Percentiles rank a stretch among this genome's conserved stretches.
phyloP scores from a whole-genome alignment of 2,888 invertebrate species.

The Elegia similella region DNA sequence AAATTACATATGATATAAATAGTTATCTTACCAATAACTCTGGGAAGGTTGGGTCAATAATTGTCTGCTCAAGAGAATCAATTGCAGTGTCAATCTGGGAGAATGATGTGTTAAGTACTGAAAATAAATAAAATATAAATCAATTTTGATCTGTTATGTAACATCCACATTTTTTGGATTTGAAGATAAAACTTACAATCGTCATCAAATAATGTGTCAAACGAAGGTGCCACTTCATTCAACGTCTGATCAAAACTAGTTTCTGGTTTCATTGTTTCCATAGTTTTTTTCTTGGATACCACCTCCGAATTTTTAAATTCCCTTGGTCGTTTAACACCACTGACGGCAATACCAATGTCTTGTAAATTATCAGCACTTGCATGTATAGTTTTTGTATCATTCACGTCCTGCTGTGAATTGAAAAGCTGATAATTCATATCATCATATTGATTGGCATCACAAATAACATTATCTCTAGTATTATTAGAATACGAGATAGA shows the following conservation, averaged over 20 bases:
- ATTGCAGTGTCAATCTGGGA: conserved; percentile 40
- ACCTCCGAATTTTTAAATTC: conserved; percentile 29
- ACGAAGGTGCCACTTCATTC: conserved; percentile 23
- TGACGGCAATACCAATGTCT: conserved; percentile 22
- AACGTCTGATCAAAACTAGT: background rate
- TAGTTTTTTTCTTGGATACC: conserved; percentile 35
- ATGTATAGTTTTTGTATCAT: background rate
- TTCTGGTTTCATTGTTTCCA: conserved; percentile 17
- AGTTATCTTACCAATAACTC: conserved; percentile 44
- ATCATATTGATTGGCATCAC: background rate
- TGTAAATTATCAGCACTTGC: conserved; percentile 7
- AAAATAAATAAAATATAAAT: conserved; percentile 26
- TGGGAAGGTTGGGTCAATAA: conserved; percentile 37
- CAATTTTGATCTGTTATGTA: background rate
- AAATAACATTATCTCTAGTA: background rate
- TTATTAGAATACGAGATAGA: background rate
- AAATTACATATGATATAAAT: background rate
- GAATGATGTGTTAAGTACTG: conserved; percentile 37
- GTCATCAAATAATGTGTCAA: conserved; percentile 42
- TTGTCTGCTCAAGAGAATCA: conserved; percentile 32
- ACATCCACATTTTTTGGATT: background rate
- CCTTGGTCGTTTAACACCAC: conserved; percentile 38
- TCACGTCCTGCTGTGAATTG: background rate
- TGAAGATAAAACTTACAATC: conserved; percentile 33
- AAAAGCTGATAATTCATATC: conserved; percentile 12